Percentiles rank a stretch among this genome's conserved stretches.
phyloP scores from a whole-genome alignment of 2,113 vertebrate genomes.

The Apeltes quadracus region DNA sequence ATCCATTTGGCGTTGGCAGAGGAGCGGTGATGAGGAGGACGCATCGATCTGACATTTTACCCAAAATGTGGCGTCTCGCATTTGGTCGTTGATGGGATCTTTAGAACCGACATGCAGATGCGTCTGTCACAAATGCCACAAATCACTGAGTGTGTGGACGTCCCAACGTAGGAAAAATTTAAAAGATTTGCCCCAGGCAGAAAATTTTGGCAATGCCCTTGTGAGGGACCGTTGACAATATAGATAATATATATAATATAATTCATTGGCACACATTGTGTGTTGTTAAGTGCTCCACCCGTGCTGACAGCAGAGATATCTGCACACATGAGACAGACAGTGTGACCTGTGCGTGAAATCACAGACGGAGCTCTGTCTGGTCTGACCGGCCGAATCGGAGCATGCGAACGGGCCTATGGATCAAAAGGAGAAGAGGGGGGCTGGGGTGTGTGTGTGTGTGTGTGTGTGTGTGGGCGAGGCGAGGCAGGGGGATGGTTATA shows the following conservation, averaged over 20 bases:
- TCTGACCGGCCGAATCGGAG: slow-evolving; percentile 19
- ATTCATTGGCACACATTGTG: neutral
- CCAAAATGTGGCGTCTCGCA: no score
- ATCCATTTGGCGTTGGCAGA: no score
- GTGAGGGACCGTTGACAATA: neutral
- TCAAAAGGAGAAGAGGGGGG: slow-evolving; percentile 20
- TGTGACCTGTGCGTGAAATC: slow-evolving; percentile 11
- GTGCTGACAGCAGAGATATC: slow-evolving; percentile 7
- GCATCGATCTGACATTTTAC: no score
- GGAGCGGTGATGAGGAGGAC: no score
- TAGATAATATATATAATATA: no score
- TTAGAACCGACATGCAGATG: no score
- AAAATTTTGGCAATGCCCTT: no score
- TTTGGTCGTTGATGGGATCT: no score
- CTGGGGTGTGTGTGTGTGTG: no score
- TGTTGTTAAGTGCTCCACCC: neutral
- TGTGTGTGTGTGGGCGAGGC: no score
- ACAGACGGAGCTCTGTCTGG: slow-evolving; percentile 51
- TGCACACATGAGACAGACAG: neutral
- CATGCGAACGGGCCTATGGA: neutral
- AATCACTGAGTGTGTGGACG: neutral
- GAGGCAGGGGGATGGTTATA: no score
- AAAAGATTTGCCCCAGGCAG: no score
- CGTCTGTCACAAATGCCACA: neutral
- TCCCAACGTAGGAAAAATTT: neutral